A percentile compares a stretch with the other conserved stretches of the same genome.
These are phyloP conservation scores for Eupithecia exiguata DNA, from an alignment of 2,888 invertebrate species.

Conservation along the genomic window DNA sequence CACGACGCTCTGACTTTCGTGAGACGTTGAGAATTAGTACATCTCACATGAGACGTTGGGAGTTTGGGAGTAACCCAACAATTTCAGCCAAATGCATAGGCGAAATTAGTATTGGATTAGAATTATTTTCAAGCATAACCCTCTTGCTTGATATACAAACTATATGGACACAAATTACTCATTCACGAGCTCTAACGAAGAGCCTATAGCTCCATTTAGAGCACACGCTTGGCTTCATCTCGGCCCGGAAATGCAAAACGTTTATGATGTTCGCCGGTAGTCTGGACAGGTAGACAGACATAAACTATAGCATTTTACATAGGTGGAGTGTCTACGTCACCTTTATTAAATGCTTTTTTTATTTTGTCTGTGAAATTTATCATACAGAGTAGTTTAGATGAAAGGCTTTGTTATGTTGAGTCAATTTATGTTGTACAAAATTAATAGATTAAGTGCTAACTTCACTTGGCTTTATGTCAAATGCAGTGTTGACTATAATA, in stretches of 20 bases:
- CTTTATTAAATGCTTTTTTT: background rate
- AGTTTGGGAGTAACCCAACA: no score
- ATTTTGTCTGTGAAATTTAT: background rate
- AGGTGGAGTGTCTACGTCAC: background rate
- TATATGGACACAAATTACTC: background rate
- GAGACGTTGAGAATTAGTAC: no score
- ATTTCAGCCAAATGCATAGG: background rate
- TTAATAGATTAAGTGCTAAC: background rate
- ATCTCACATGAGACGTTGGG: no score
- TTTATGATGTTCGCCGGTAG: slow-evolving; percentile 18
- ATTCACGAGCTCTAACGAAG: slow-evolving; percentile 1
- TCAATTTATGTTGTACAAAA: background rate
- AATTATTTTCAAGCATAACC: background rate
- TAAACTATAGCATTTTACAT: background rate
- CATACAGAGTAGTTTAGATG: background rate
- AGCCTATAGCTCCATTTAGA: slow-evolving; percentile 15
- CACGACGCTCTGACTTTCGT: no score
- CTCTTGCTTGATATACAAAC: background rate
- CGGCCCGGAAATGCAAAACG: slow-evolving; percentile 29
- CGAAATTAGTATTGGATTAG: background rate
- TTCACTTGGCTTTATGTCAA: background rate
- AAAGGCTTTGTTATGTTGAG: background rate
- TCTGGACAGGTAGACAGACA: background rate
- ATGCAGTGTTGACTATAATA: background rate
- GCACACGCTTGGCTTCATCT: slow-evolving; percentile 26